phyloP scores from a whole-genome alignment of 2,888 invertebrate genomes.

The Yponomeuta evonymella region DNA sequence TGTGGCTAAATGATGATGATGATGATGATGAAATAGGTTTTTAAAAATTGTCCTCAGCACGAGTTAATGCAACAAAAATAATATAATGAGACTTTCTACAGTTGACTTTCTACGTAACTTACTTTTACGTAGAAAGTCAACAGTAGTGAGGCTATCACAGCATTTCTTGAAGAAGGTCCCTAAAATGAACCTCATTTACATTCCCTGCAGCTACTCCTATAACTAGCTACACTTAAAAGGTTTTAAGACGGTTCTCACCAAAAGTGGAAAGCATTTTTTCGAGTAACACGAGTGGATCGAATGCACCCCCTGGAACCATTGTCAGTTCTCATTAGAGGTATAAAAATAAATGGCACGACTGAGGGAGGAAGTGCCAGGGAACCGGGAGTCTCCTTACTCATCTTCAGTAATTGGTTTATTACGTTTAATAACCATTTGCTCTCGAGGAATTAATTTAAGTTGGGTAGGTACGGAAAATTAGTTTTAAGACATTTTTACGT shows the following conservation, averaged over 20 bases:
- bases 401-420: constrained; percentile 22
- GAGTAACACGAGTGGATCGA: neutral
- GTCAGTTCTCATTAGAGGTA: constrained; percentile 63
- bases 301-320: constrained; percentile 25
- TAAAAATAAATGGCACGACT: constrained; percentile 60
- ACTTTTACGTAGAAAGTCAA: no score
- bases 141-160: no score
- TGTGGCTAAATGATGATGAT: no score
- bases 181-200: neutral
- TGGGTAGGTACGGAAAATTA: neutral
- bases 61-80: no score
- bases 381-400: constrained; percentile 34
- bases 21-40: no score
- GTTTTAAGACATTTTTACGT: no score
- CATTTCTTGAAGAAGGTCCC: neutral
- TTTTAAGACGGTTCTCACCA: neutral
- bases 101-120: no score
- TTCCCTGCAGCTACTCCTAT: neutral
- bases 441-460: neutral
- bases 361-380: constrained; percentile 37
- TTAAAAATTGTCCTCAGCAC: no score
- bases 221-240: neutral
- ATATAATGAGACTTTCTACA: no score
- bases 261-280: constrained; percentile 1
- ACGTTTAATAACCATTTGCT: constrained; percentile 38